Conservation (phyloP, 2,113 vertebrate genomes). For the Lonchura striata region DNA sequence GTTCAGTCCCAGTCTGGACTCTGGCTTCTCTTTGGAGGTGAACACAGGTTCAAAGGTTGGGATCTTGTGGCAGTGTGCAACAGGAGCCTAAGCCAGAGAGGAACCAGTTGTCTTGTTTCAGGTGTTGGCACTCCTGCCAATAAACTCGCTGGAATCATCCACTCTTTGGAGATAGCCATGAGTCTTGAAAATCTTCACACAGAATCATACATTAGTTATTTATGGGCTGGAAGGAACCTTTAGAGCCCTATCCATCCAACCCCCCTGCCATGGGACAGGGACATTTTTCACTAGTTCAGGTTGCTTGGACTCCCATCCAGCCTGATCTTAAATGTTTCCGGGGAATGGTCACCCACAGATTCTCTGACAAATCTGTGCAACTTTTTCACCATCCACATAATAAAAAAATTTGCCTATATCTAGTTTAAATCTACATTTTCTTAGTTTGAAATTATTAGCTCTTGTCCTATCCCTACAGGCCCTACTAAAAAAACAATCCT, state of each 20-base stretch:
- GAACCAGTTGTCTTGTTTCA: not conserved
- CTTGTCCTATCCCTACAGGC: not conserved
- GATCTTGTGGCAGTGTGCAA: fast-evolving
- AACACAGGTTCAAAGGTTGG: not conserved
- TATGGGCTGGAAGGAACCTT: not conserved
- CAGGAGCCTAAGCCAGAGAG: not conserved
- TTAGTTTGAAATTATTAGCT: not conserved
- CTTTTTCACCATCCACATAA: not conserved
- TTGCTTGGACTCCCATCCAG: not conserved
- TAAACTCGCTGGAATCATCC: not conserved
- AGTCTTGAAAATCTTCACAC: not conserved
- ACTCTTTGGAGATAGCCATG: not conserved
- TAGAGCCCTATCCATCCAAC: not conserved
- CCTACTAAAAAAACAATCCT: not conserved
- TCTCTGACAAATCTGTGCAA: not conserved
- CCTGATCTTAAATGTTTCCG: not conserved
- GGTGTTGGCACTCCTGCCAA: not conserved
- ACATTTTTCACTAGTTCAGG: not conserved
- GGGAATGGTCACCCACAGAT: not conserved
- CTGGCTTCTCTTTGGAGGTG: not conserved
- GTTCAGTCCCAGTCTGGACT: not conserved
- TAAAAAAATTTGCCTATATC: not conserved
- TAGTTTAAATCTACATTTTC: not conserved
- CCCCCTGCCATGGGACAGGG: fast-evolving
- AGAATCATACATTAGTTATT: not conserved